These are phyloP conservation scores for Coryphaenoides rupestris DNA, from an alignment of 2,113 vertebrate genomes.

Conservation along the genomic window DNA sequence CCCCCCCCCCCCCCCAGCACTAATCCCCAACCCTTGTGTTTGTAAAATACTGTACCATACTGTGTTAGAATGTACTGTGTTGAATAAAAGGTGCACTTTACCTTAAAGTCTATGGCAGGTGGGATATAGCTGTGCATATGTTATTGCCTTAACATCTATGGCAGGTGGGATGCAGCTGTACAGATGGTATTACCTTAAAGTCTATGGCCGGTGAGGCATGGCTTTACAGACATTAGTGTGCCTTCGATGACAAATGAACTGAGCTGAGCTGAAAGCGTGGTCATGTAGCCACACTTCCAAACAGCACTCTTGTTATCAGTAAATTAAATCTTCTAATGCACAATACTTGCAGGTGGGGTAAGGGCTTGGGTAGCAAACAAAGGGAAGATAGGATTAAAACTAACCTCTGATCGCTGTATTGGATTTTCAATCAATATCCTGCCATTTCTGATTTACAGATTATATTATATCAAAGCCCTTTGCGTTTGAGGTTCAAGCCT, in stretches of 20 bases:
- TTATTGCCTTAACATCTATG: constrained; percentile 47
- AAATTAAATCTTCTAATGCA: constrained; percentile 7
- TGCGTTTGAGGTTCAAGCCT: neutral
- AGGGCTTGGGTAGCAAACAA: neutral
- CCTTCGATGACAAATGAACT: constrained; percentile 66
- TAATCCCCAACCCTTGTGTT: constrained; percentile 22
- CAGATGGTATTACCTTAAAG: constrained; percentile 55
- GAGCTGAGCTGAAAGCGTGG: constrained; percentile 41
- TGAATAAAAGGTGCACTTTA: constrained; percentile 65
- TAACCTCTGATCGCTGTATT: neutral
- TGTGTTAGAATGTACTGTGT: constrained; percentile 64
- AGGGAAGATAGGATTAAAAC: constrained; percentile 1
- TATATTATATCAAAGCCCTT: neutral
- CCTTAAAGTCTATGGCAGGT: constrained; percentile 46
- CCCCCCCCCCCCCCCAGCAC: neutral
- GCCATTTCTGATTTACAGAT: constrained; percentile 5
- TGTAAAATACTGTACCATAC: constrained; percentile 42
- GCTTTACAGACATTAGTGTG: constrained; percentile 76
- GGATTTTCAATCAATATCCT: constrained; percentile 8
- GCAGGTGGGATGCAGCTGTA: constrained; percentile 60
- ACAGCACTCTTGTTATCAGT: constrained; percentile 14
- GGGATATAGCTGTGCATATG: constrained; percentile 66
- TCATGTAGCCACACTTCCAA: constrained; percentile 23
- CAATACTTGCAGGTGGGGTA: constrained; percentile 10
- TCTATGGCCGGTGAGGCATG: constrained; percentile 46